These are phyloP conservation scores for Parotocinclus haroldoi DNA, from an alignment of 2,797 vertebrate species.

Conservation along the genomic window DNA sequence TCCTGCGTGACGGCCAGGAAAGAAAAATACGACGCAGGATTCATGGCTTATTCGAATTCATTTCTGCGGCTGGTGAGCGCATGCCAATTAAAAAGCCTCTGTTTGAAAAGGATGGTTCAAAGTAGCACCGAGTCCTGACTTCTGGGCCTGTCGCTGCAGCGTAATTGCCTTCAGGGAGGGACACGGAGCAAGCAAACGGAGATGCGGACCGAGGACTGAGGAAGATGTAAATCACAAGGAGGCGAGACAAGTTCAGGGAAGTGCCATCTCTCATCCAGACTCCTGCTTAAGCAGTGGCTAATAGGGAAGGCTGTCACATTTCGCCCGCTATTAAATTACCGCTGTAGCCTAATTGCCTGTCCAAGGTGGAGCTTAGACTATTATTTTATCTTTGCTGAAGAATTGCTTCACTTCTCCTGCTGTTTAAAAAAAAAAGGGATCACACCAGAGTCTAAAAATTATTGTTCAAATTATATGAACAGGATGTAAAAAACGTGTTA, in stretches of 20 bases:
- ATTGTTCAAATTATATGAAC: no score
- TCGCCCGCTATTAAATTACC: constrained; percentile 44
- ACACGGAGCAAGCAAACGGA: constrained; percentile 41
- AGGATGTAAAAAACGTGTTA: no score
- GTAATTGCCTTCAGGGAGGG: constrained; percentile 54
- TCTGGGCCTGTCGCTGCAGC: constrained; percentile 46
- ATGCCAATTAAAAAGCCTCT: constrained; percentile 52
- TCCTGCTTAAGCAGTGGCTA: constrained; percentile 41
- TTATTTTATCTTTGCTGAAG: constrained; percentile 39
- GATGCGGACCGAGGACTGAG: constrained; percentile 30
- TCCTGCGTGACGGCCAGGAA: constrained; percentile 39
- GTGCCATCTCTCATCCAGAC: constrained; percentile 29
- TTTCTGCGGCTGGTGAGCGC: constrained; percentile 36
- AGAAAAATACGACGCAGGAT: constrained; percentile 34
- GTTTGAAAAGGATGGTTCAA: constrained; percentile 53
- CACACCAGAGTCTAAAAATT: no score
- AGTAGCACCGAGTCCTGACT: constrained; percentile 50
- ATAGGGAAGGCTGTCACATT: constrained; percentile 38
- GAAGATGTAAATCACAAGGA: constrained; percentile 30
- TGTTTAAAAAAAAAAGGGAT: no score
- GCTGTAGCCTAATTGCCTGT: constrained; percentile 50
- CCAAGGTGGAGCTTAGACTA: constrained; percentile 26
- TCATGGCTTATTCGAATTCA: constrained; percentile 49
- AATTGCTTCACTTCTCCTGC: constrained; percentile 2
- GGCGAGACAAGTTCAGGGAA: constrained; percentile 16